Evolutionary conservation across 2,888 invertebrate genomes (phyloP), one percentile per base, ranked within the genome.

Genomic region (Leptopilina myrica): DNA sequence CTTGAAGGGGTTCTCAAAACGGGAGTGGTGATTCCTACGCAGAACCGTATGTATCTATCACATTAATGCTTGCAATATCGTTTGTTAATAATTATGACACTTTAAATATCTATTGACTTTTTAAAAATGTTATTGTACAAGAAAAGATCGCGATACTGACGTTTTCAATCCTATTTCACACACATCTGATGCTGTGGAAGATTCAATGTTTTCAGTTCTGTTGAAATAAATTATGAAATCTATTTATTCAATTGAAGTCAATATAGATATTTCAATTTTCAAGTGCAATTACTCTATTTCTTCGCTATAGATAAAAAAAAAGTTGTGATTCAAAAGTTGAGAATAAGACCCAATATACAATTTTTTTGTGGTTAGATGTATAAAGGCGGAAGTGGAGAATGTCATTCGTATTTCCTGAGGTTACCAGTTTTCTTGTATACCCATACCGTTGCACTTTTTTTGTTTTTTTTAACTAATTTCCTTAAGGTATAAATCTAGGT

Each of bases 1-100:
- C 78, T 80, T 79, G 43, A 88, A 89, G 88, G 80, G 88, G 85
- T 87, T 86, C 88, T 89, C 89, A 88, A 89, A 87, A 84, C 86
- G 85, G 86, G 87, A 89, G 87, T 86, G 87, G 85, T 87, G 81
- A 79, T 79, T 80, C 59, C 79, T 79, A 80, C 77, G 49, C 82
- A 83, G 62, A 62, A 62, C 62, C 82, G 87, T 84, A 85, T 64
- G 83, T 86, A 86, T 76, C 11, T 66, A 80, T 62, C 20, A 62
- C 20, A 20, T n/a, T 9, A 20, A 20, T 62, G 20, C 20, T 62
- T 15, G 3, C 20, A 62, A 62, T 62, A 62, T n/a, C 20, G 9
- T 62, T 8, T 15, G 8, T 20, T 62, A 62, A 62, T 62, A 62
- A 9, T 20, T 62, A 20, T 15, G 20, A 8, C 20, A 15, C 8